Conservation (phyloP, 2,888 invertebrate genomes). For the Phengaris alcon region DNA sequence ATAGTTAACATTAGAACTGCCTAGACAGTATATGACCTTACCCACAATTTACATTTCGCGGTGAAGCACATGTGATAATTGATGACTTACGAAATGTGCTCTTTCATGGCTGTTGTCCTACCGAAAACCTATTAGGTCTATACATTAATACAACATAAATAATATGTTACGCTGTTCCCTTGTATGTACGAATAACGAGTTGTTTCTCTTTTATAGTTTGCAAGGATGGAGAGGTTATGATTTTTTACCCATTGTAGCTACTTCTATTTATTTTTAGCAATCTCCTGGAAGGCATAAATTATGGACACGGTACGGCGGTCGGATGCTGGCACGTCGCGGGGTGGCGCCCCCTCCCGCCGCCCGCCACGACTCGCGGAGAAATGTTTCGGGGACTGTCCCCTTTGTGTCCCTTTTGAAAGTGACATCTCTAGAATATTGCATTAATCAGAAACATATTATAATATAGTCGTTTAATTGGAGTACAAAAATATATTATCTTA, state of each 20-base stretch:
- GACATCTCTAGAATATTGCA: constrained; percentile 74
- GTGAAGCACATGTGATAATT: no score
- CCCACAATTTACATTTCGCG: no score
- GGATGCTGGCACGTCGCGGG: constrained; percentile 56
- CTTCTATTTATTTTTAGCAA: constrained; percentile 72
- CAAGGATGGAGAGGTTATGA: constrained; percentile 35
- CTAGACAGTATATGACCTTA: no score
- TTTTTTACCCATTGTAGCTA: constrained; percentile 56
- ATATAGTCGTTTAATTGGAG: not conserved
- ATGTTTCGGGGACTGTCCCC: constrained; percentile 72
- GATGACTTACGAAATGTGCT: no score
- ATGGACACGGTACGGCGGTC: constrained; percentile 69
- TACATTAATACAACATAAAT: no score
- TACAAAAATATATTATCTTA: not conserved
- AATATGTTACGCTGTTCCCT: not conserved
- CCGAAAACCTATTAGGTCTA: no score
- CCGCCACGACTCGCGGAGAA: constrained; percentile 57
- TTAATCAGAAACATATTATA: constrained; percentile 57
- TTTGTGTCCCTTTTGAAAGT: constrained; percentile 69
- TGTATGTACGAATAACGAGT: not conserved
- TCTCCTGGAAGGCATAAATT: constrained; percentile 73
- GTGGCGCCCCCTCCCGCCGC: constrained; percentile 38
- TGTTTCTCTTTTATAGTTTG: not conserved
- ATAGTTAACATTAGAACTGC: not conserved
- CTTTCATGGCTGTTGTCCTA: no score